Base-by-base conservation (phyloP, 2,888 invertebrate genomes). In the Allolobophora icterica region DNA sequence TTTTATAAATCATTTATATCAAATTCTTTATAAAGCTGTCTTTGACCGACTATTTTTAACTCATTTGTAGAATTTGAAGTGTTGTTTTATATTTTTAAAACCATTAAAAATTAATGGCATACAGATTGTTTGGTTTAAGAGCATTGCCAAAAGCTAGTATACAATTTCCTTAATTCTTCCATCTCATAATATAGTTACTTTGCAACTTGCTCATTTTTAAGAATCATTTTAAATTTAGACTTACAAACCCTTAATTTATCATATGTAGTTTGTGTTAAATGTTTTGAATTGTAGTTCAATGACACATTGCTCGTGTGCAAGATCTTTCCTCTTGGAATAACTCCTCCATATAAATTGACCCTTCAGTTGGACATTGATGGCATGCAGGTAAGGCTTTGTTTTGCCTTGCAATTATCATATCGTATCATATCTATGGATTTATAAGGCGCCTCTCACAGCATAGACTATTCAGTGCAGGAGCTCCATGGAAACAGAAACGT, bases 281-380 rank as follows among this genome's bases (percentile, higher is more conserved):
- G 35, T 87, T 87, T 87, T 30, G 0, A 35, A 87, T 35, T 87
- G 38, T 38, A 87, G 87, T 87, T 87, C 38, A 87, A 38, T 24
- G 87, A 87, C 38, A 87, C 38, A 38, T 38, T 87, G 35, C 87
- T 87, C 11, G 38, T 87, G 17, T 87, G 87, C 15, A 87, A 87
- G 87, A 87, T 35, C 34, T 87, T 34, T 87, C 87, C 87, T 87
- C 87, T 38, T 38, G 87, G 87, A 34, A 87, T 87, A 6, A 87
- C 87, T 34, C 87, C 87, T 17, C 87, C 87, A 24, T 87, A 87
- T 38, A 87, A 87, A 87, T 2, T 87, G 35, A 35, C 35, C 19
- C 87, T 35, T 35, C 87, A 35, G 87, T 24, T 87, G 34, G 87
- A 87, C 30, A 38, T 87, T 24, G 38, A 87, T 35, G 87, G 38